Conservation (phyloP, 30 jellyfish, hydroid and myxozoan species). For the Aurelia coerulea region DNA sequence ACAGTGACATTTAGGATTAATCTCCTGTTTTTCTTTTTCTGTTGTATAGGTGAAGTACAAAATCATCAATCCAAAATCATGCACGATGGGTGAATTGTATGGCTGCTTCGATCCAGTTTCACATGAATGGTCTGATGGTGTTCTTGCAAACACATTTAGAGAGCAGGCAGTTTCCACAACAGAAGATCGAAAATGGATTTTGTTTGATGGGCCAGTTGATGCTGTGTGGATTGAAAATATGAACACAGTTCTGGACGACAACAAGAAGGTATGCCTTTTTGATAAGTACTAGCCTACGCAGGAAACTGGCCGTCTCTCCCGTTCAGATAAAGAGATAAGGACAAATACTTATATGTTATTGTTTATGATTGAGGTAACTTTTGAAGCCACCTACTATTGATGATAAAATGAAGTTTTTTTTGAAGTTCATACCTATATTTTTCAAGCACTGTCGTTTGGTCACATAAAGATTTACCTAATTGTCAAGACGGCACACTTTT, state of each 20-base stretch:
- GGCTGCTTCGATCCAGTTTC: conserved; percentile 97
- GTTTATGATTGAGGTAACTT: no score
- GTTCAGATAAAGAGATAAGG: no score
- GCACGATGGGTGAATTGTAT: conserved; percentile 93
- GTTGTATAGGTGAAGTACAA: conserved; percentile 81
- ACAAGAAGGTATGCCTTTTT: conserved; percentile 75
- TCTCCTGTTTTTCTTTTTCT: not conserved
- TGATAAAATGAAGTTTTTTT: no score
- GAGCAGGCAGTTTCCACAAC: conserved; percentile 92
- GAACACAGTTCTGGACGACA: conserved; percentile 98
- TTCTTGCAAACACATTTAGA: conserved; percentile 87
- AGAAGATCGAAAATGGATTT: conserved; percentile 92
- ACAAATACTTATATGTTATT: no score
- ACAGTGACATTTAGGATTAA: no score
- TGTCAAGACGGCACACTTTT: no score
- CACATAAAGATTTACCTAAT: no score
- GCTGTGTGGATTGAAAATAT: conserved; percentile 98
- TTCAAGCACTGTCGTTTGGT: no score
- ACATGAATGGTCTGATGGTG: conserved; percentile 99
- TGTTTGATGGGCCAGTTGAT: conserved; percentile 98
- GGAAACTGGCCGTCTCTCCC: no score
- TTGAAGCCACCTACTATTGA: no score
- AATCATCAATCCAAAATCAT: conserved; percentile 94
- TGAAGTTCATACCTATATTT: no score
- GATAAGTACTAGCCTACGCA: no score